A percentile compares a stretch with the other conserved stretches of the same genome.
These are phyloP conservation scores for Catamblyrhynchus diadema DNA, from an alignment of 2,797 vertebrate species.

Conservation along the genomic window DNA sequence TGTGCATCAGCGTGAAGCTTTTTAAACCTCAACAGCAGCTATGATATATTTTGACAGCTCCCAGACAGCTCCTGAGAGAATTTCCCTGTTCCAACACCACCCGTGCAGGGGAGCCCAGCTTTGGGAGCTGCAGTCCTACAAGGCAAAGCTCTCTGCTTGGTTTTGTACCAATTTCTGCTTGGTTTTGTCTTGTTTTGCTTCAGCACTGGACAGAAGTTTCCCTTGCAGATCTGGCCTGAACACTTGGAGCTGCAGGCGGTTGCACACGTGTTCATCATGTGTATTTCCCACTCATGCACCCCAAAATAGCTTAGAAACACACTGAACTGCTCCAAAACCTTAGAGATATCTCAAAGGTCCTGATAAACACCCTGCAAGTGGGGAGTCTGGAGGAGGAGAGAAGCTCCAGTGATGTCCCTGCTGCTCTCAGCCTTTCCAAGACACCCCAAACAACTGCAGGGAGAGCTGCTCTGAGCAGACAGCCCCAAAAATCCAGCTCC, in stretches of 20 bases:
- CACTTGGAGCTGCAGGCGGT: not conserved
- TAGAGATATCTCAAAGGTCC: not conserved
- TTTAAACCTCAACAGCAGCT: conserved; percentile 4
- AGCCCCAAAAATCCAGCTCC: not conserved
- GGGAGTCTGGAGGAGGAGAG: not conserved
- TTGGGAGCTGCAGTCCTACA: fast-evolving
- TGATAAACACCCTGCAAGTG: not conserved
- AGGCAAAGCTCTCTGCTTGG: not conserved
- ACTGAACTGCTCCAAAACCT: not conserved
- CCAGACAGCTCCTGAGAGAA: not conserved
- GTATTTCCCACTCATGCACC: not conserved
- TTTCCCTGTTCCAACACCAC: not conserved
- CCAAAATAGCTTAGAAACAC: not conserved
- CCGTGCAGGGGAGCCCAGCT: not conserved
- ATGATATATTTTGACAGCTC: conserved; percentile 46
- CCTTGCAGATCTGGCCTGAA: not conserved
- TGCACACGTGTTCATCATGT: not conserved
- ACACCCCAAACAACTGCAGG: not conserved
- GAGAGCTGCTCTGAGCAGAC: not conserved
- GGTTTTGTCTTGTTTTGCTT: not conserved
- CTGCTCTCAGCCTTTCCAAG: not conserved
- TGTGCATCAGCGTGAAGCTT: not conserved
- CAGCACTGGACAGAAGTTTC: not conserved
- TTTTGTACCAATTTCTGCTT: not conserved
- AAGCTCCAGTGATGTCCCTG: not conserved